These are phyloP conservation scores for Hydrolagus affinis DNA, from an alignment of 2,113 vertebrate genomes.

Conservation along the genomic window DNA sequence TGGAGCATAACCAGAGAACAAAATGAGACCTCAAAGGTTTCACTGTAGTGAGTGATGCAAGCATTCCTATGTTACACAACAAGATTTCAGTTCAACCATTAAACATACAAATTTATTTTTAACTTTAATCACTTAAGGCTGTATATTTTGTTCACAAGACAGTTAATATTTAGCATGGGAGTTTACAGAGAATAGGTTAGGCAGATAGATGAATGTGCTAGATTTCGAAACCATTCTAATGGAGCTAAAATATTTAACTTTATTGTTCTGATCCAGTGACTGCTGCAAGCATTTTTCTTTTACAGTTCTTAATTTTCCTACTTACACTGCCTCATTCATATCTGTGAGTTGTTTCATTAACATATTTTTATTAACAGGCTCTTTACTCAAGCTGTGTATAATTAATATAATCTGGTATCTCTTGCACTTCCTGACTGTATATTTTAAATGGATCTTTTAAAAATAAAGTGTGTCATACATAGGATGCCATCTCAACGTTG, in stretches of 20 bases:
- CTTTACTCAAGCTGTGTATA: background rate
- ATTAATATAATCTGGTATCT: constrained; percentile 6
- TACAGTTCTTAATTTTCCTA: constrained; percentile 13
- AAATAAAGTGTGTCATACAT: background rate
- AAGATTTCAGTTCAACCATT: no score
- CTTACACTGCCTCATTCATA: background rate
- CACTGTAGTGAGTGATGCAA: no score
- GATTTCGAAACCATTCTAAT: no score
- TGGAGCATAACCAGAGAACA: no score
- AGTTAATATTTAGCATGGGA: no score
- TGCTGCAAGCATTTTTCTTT: constrained; percentile 9
- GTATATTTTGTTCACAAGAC: no score
- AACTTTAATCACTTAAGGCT: no score
- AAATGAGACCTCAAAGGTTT: no score
- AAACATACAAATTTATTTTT: no score
- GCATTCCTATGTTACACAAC: no score
- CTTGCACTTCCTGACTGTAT: background rate
- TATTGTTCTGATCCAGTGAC: background rate
- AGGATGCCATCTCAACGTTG: background rate
- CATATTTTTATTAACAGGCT: constrained; percentile 13
- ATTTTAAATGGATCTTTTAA: background rate
- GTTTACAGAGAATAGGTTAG: no score
- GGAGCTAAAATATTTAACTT: background rate
- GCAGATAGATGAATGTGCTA: no score
- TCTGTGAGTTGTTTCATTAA: constrained; percentile 2